Evolutionary conservation across 2,113 vertebrate genomes (phyloP).

Genomic region (Casuarius casuarius): DNA sequence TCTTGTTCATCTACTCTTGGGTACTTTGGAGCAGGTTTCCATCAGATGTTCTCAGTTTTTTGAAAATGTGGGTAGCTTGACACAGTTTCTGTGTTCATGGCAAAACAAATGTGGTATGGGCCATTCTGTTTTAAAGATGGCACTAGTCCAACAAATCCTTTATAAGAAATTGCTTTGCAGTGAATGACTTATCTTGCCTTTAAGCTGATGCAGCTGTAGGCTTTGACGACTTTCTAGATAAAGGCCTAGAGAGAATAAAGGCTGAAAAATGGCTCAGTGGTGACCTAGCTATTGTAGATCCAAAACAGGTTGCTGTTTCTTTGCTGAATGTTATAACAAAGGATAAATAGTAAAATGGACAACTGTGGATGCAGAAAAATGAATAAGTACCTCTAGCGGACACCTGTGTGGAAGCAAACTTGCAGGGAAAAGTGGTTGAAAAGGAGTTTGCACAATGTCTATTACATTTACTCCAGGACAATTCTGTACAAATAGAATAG

Average conservation of each 20-base stretch:
- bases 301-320: not conserved
- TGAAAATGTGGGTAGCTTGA: not conserved
- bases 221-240: slow-evolving; percentile 1
- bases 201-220: not conserved
- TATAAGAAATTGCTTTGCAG: not conserved
- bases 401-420: not conserved
- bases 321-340: not conserved
- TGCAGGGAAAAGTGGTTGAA: not conserved
- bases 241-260: not conserved
- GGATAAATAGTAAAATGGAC: not conserved
- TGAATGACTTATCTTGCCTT: not conserved
- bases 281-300: not conserved
- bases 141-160: not conserved
- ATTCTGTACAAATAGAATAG: not conserved
- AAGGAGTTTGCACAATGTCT: not conserved
- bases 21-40: not conserved
- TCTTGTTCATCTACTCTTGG: not conserved
- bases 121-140: not conserved
- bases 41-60: not conserved
- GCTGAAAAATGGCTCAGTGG: not conserved
- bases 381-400: not conserved
- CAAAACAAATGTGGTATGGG: slow-evolving; percentile 12
- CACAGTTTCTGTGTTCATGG: not conserved
- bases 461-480: not conserved
- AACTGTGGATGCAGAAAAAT: not conserved